Conservation (phyloP, 1,140 invertebrate species). For the Carposina sasakii region DNA sequence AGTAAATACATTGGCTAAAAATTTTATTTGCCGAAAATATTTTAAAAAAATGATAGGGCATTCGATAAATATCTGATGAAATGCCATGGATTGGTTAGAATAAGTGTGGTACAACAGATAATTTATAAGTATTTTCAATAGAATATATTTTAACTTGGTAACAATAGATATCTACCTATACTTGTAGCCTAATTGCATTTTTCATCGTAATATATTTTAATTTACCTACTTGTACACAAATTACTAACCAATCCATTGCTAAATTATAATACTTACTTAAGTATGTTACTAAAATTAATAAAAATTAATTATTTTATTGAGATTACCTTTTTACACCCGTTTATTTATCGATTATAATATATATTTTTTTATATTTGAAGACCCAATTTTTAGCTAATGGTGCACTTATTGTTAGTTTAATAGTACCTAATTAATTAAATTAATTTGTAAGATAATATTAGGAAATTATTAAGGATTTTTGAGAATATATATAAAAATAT, state of each 20-base stretch:
- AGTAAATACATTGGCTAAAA: neutral
- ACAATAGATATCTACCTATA: too few relatives aligned
- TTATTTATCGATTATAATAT: conserved; percentile 13
- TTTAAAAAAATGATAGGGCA: too few relatives aligned
- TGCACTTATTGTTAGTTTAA: conserved; percentile 22
- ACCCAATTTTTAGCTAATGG: conserved; percentile 25
- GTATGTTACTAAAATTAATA: conserved; percentile 30
- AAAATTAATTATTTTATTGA: conserved; percentile 26
- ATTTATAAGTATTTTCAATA: too few relatives aligned
- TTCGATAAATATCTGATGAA: conserved; percentile 5
- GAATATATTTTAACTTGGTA: too few relatives aligned
- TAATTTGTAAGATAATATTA: too few relatives aligned
- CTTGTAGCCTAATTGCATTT: conserved; percentile 14
- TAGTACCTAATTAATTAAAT: conserved; percentile 19
- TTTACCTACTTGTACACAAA: conserved; percentile 9
- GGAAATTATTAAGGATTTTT: too few relatives aligned
- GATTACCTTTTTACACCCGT: too few relatives aligned
- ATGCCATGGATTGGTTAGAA: conserved; percentile 19
- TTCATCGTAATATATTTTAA: conserved; percentile 21
- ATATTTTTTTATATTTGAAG: conserved; percentile 25
- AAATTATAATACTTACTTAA: too few relatives aligned
- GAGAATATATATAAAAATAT: too few relatives aligned
- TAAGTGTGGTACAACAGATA: conserved; percentile 43
- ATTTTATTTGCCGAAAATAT: too few relatives aligned
- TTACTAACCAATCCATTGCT: conserved; percentile 20